Evolutionary conservation across 2,113 vertebrate genomes (phyloP).

Genomic region (Colinus virginianus): DNA sequence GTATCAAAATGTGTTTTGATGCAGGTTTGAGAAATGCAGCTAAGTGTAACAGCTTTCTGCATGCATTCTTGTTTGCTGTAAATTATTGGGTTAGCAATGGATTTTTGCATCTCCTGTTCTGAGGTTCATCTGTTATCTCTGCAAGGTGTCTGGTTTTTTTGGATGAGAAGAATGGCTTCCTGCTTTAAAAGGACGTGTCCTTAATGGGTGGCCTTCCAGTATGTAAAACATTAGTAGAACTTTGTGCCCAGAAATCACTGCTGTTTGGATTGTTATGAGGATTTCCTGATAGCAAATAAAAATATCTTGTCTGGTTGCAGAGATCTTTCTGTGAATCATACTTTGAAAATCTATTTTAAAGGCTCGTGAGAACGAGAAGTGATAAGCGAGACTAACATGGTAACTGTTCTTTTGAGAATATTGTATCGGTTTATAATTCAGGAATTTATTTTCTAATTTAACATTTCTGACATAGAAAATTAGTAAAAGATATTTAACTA

Average conservation of each 20-base stretch:
- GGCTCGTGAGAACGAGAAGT: neutral
- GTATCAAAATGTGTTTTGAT: neutral
- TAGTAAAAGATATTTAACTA: neutral
- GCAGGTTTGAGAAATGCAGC: neutral
- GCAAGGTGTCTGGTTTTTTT: neutral
- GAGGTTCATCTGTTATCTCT: conserved; percentile 41
- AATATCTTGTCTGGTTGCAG: neutral
- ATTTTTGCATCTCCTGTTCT: conserved; percentile 17
- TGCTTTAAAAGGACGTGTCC: conserved; percentile 23
- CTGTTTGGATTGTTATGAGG: neutral
- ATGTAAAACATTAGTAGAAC: neutral
- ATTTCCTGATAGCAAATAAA: conserved; percentile 11
- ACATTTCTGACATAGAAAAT: conserved; percentile 36
- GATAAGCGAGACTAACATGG: neutral
- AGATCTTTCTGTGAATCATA: neutral
- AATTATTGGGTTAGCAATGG: neutral
- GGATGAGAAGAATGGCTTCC: neutral
- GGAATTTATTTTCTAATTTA: conserved; percentile 36
- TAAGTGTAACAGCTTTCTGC: neutral
- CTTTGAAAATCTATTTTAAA: neutral
- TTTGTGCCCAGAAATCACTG: neutral
- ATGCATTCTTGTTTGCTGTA: conserved; percentile 11
- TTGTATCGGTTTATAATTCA: neutral
- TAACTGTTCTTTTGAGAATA: neutral
- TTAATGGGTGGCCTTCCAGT: conserved; percentile 1